phyloP scores from a whole-genome alignment of 1,140 invertebrate species.

The Drosophila seguyi region DNA sequence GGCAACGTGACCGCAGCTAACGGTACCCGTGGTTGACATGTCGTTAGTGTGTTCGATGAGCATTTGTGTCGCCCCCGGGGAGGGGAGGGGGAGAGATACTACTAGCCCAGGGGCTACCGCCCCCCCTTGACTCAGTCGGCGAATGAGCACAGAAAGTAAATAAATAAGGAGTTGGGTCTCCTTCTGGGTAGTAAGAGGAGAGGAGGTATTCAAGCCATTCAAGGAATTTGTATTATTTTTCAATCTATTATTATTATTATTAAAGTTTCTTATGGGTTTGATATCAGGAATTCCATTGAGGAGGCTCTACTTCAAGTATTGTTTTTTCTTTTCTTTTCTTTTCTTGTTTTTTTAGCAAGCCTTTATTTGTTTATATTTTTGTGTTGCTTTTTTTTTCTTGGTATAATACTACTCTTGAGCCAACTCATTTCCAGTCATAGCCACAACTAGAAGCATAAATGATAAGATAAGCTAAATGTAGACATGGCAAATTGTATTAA shows the following conservation, averaged over 20 bases:
- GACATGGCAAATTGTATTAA: constrained; percentile 14
- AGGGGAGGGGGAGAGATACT: too few relatives aligned
- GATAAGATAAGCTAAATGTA: constrained; percentile 67
- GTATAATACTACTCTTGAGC: not conserved
- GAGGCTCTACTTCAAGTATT: not conserved
- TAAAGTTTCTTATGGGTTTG: not conserved
- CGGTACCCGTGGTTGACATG: constrained; percentile 73
- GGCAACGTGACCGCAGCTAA: constrained; percentile 73
- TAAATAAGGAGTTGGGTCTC: not conserved
- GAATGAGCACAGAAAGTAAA: not conserved
- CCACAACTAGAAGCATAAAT: constrained; percentile 15
- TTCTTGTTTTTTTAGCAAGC: too few relatives aligned
- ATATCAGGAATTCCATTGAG: not conserved
- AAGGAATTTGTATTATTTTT: not conserved
- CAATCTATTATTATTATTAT: not conserved
- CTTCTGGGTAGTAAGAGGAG: not conserved
- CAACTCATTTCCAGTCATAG: constrained; percentile 19
- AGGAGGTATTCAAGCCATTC: not conserved
- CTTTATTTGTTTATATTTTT: not conserved
- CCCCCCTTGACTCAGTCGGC: not conserved
- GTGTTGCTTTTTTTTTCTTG: not conserved
- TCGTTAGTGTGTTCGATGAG: constrained; percentile 60
- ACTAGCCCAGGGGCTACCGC: too few relatives aligned
- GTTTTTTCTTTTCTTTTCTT: too few relatives aligned
- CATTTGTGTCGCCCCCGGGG: constrained; percentile 37